These are phyloP conservation scores for Amblyjoppa proteus DNA, from an alignment of 2,888 invertebrate genomes.

Conservation along the genomic window DNA sequence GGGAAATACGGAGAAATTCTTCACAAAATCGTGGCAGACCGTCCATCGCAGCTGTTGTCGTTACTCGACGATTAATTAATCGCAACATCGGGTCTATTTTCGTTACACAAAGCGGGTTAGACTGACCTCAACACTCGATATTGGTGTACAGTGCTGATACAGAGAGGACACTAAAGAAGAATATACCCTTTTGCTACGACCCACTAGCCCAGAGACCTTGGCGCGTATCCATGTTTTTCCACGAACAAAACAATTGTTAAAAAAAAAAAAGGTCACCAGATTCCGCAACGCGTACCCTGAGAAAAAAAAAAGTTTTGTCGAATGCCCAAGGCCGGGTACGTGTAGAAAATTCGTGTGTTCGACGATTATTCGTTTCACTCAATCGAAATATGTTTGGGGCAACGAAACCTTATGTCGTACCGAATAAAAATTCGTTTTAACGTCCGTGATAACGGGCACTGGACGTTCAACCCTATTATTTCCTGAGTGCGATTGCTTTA, in stretches of 20 bases:
- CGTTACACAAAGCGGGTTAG: neutral
- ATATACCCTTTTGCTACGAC: no score
- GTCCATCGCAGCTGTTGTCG: conserved; percentile 19
- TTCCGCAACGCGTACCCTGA: neutral
- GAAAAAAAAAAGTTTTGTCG: neutral
- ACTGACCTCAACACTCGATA: neutral
- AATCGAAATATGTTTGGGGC: no score
- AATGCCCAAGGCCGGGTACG: no score
- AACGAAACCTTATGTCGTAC: no score
- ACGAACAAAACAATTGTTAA: neutral
- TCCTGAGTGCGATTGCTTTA: no score
- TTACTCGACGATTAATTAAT: conserved; percentile 31
- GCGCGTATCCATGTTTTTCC: neutral
- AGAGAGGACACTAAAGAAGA: neutral
- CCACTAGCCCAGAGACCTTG: neutral
- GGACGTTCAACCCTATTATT: no score
- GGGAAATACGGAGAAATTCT: conserved; percentile 26
- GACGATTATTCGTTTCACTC: no score
- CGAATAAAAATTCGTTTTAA: no score
- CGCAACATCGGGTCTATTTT: conserved; percentile 16
- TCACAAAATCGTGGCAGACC: neutral
- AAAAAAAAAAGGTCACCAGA: neutral
- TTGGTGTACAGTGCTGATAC: conserved; percentile 6
- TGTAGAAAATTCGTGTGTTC: no score
- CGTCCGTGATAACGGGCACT: no score